A percentile compares a stretch with the other conserved stretches of the same genome.
Conservation (phyloP, 2,888 invertebrate genomes). For the Himalopsyche tibetana region DNA sequence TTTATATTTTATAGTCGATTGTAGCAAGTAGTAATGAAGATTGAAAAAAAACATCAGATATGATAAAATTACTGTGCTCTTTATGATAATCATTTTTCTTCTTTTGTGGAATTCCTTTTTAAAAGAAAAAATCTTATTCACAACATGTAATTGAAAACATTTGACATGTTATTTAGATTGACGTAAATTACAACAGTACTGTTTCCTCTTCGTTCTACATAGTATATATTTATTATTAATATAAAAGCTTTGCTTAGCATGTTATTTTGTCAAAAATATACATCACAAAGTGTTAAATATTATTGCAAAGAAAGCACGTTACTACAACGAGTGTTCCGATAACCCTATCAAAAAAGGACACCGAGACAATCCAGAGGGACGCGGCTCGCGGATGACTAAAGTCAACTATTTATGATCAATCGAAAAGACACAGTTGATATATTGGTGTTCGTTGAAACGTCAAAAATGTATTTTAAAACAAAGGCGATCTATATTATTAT, state of each 20-base stretch:
- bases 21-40: too few relatives aligned
- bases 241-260: constrained; percentile 18
- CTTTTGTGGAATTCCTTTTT: neutral
- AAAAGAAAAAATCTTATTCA: constrained; percentile 4
- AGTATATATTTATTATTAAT: constrained; percentile 4
- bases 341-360: constrained; percentile 4
- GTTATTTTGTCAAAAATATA: constrained; percentile 39
- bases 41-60: too few relatives aligned
- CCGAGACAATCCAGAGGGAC: constrained; percentile 3
- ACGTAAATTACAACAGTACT: constrained; percentile 18
- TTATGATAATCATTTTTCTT: too few relatives aligned
- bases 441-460: constrained; percentile 49
- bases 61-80: too few relatives aligned
- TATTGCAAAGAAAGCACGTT: constrained; percentile 56
- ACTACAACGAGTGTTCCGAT: neutral
- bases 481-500: constrained; percentile 27
- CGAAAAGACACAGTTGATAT: constrained; percentile 42
- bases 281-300: constrained; percentile 14
- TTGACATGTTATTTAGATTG: constrained; percentile 15
- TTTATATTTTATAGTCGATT: too few relatives aligned
- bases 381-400: constrained; percentile 6
- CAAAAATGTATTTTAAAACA: neutral
- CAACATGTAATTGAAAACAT: constrained; percentile 7
- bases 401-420: constrained; percentile 11
- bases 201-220: constrained; percentile 6